Evolutionary conservation across 2,113 vertebrate genomes (phyloP).

Genomic region (Ciconia boyciana): DNA sequence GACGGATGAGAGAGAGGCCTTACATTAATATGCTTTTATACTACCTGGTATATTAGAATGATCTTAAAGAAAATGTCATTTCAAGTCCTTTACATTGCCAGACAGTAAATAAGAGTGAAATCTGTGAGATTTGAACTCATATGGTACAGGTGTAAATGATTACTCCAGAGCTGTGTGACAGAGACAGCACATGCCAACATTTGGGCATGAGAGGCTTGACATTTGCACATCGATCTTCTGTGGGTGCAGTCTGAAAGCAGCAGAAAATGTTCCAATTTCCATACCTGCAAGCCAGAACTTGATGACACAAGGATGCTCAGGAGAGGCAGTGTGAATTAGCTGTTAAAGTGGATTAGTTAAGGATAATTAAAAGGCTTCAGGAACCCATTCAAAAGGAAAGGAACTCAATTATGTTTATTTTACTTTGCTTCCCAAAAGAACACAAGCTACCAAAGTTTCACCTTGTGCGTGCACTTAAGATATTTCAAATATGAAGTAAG

Average conservation of each 20-base stretch:
- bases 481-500: not conserved
- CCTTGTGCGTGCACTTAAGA: not conserved
- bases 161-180: not conserved
- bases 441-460: not conserved
- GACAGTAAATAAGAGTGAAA: not conserved
- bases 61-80: not conserved
- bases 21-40: not conserved
- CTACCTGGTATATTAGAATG: not conserved
- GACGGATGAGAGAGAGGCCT: not conserved
- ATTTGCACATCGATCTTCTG: not conserved
- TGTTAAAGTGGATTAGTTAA: not conserved
- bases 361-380: not conserved
- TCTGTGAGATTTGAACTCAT: not conserved
- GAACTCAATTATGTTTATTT: not conserved
- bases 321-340: not conserved
- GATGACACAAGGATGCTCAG: not conserved
- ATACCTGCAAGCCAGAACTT: not conserved
- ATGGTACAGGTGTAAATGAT: not conserved
- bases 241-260: not conserved
- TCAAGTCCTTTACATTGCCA: not conserved
- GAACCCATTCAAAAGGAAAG: not conserved
- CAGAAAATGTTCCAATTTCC: not conserved
- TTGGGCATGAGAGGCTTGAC: not conserved
- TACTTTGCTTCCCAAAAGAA: not conserved
- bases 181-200: not conserved